Conservation (phyloP, 2,888 invertebrate genomes). For the Drosophila mimica region DNA sequence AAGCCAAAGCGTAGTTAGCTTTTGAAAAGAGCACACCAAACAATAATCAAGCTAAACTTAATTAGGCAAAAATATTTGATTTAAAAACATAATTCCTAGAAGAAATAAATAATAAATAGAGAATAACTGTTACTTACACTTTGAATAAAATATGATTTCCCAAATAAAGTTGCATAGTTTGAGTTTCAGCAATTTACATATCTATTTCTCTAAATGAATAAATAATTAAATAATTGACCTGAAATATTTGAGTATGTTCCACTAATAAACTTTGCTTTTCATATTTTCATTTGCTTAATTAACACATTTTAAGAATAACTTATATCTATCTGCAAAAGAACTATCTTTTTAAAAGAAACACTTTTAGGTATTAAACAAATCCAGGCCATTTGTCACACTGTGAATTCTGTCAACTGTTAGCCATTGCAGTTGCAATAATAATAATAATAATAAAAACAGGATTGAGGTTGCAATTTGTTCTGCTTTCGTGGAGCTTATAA, state of each 20-base stretch:
- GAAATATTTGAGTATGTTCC: background rate
- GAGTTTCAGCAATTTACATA: background rate
- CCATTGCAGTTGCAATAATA: constrained; percentile 25
- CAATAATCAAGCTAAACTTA: background rate
- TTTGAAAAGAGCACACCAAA: background rate
- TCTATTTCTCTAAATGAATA: background rate
- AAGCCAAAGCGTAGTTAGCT: background rate
- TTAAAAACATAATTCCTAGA: background rate
- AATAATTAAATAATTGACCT: background rate
- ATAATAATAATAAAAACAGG: constrained; percentile 8
- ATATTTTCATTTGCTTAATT: too few species aligned
- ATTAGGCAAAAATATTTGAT: background rate
- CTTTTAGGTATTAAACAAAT: background rate
- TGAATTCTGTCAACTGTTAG: constrained; percentile 19
- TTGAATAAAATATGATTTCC: too few species aligned
- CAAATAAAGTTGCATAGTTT: background rate
- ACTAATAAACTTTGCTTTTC: too few species aligned
- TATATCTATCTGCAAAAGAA: background rate
- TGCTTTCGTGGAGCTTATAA: constrained; percentile 63
- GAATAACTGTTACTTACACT: too few species aligned
- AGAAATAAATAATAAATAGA: background rate
- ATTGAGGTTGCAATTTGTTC: constrained; percentile 61
- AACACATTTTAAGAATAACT: too few species aligned
- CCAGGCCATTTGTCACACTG: constrained; percentile 7
- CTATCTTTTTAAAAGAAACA: background rate